Evolutionary conservation across 2,797 vertebrate genomes (phyloP), one percentile per base, ranked within the genome.

Genomic region (Sebastes miniatus): DNA sequence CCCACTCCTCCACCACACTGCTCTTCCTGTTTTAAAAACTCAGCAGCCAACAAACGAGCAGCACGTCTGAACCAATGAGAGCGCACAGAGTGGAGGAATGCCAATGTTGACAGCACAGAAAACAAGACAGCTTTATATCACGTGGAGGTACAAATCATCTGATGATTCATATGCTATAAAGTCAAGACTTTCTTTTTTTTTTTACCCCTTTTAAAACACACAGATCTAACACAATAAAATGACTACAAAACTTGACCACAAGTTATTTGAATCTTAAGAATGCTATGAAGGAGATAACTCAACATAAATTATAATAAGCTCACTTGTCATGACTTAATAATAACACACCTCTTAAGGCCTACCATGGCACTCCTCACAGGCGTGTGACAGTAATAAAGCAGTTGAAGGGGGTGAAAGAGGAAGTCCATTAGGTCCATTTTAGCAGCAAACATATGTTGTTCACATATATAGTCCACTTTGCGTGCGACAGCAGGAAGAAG

Each of bases 351-450:
- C 0, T 47, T 47, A 47, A 16, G n/a, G 16, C n/a, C 32, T 39
- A 20, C 20, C 3, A 12, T 8, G 27, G 0, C 9, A n/a, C 8
- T 18, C 1, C 4, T 3, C 0, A 13, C 16, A 25, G 7, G 29
- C n/a, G 27, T 25, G 34, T 11, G 2, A 3, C 22, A n/a, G 25
- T 2, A 9, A 10, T 22, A 50, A 54, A 43, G 14, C 6, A 67
- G 13, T 3, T 20, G 34, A 18, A 9, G 24, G 5, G 20, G 36
- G 57, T 9, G 58, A 90, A 88, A 84, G 83, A 89, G 87, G 88
- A 90, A 92, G 91, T 89, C 62, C 76, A 22, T 22, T 69, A 31
- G 29, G 69, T 79, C 75, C 20, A 36, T 63, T 70, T 72, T 58
- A 47, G 16, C 43, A 47, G 29, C 63, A 67, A 68, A 47, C 14